Percentiles rank a stretch among this genome's conserved stretches.
Conservation (phyloP, 2,797 vertebrate species). For the Macrochelys suwanniensis region DNA sequence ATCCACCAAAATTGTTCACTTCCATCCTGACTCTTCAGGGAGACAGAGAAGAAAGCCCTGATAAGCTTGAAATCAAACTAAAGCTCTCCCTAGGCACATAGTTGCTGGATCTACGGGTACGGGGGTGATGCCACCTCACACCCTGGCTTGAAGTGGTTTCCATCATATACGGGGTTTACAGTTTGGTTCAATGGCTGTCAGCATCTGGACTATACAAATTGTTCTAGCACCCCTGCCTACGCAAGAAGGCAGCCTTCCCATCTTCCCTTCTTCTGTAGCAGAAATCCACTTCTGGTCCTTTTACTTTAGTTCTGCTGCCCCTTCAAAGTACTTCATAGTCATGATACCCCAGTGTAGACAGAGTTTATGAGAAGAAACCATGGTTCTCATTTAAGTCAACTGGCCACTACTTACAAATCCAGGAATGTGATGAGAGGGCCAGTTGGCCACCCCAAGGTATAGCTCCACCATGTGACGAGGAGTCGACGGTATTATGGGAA, state of each 20-base stretch:
- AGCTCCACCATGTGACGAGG: neutral
- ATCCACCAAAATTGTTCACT: neutral
- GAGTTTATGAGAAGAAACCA: neutral
- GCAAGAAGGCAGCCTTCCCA: neutral
- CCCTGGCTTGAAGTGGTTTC: too few species aligned
- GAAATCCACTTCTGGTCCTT: neutral
- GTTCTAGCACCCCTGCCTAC: too few species aligned
- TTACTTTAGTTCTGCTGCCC: neutral
- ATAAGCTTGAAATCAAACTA: neutral
- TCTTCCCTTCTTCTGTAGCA: neutral
- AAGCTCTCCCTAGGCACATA: neutral
- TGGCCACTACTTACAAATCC: rapidly evolving
- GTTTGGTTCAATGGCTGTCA: too few species aligned
- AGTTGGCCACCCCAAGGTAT: neutral
- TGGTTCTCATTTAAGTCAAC: neutral
- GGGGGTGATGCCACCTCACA: too few species aligned
- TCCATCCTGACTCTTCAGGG: neutral
- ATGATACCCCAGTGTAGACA: neutral
- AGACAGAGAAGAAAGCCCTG: neutral
- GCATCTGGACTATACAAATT: too few species aligned
- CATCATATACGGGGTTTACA: too few species aligned
- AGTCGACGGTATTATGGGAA: neutral
- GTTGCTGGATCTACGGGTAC: too few species aligned
- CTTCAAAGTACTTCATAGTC: neutral
- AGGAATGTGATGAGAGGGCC: neutral